These are phyloP conservation scores for Cephalopachus bancanus DNA, from an alignment of 2,797 vertebrate genomes.

Conservation along the genomic window DNA sequence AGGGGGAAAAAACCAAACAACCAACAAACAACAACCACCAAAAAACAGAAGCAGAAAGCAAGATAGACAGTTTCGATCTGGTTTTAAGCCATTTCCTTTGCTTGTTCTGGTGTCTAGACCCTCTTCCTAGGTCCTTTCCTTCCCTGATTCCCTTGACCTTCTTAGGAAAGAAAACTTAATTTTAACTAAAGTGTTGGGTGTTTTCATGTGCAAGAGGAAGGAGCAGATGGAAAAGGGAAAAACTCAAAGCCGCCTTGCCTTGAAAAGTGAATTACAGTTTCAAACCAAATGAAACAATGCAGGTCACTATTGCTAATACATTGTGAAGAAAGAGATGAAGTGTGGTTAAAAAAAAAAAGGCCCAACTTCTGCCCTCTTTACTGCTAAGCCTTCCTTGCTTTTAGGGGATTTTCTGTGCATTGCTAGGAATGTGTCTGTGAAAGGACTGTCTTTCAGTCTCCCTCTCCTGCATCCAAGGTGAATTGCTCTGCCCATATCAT, in stretches of 20 bases:
- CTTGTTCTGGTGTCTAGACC: constrained; percentile 15
- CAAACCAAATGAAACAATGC: constrained; percentile 32
- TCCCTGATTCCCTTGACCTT: constrained; percentile 10
- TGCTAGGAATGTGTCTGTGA: neutral
- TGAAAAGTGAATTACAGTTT: constrained; percentile 56
- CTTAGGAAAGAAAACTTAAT: constrained; percentile 62
- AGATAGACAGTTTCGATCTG: constrained; percentile 69
- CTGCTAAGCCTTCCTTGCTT: neutral
- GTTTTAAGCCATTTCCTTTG: constrained; percentile 74
- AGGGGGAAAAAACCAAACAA: constrained; percentile 50
- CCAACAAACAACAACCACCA: too few relatives aligned
- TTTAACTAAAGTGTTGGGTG: constrained; percentile 48
- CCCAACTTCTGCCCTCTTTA: neutral
- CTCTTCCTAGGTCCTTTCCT: neutral
- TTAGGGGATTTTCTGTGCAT: neutral
- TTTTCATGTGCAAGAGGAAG: constrained; percentile 53
- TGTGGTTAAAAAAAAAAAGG: constrained; percentile 14
- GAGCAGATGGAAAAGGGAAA: constrained; percentile 55
- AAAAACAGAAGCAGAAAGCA: constrained; percentile 24
- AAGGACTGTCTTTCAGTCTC: neutral
- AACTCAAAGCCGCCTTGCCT: constrained; percentile 28
- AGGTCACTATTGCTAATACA: neutral
- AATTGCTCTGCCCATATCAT: neutral
- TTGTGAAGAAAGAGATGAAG: constrained; percentile 10
- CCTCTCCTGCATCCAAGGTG: neutral